Evolutionary conservation across 30 jellyfish, hydroid and myxozoan species (phyloP), one percentile per base, ranked within the genome.

Genomic region (Aurelia sp.): DNA sequence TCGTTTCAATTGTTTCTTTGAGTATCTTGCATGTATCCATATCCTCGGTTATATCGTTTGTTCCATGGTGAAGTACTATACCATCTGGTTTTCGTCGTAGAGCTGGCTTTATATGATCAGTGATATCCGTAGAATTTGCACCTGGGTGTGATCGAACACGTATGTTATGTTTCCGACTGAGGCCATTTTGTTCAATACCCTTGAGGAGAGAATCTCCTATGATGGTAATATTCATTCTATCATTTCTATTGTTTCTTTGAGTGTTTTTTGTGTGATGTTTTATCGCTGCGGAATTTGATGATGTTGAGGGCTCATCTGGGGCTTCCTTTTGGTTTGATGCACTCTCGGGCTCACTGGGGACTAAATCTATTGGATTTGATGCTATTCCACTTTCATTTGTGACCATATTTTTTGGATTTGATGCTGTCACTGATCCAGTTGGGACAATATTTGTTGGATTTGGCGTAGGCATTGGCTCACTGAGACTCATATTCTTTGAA

Each of bases 141-240:
- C 79, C 79, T 6, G 76, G 62, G 79, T 69, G 79, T 69, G 79
- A 69, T 69, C 79, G 79, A 69, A 69, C 79, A 5, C 79, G 79
- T 11, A 40, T 13, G 79, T 69, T 69, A 61, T 69, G 79, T 69
- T 35, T 69, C 23, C 62, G 79, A 69, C 79, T 69, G 79, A 27
- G 79, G 6, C 79, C n/a, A 69, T 27, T 69, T 69, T 69, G 79
- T 40, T 69, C 79, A 69, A 69, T 69, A 17, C 30, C 79, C 79
- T 69, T 69, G 60, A 69, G 79, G 11, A 69, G n/a, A 69, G 79
- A 35, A 69, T 69, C 79, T 27, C 79, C 79, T 11, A 35, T 69
- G 79, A 69, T 69, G 79, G 79, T 69, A 69, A 69, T 69, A 69
- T 69, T 69, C 79, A 69, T 69, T 22, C 79, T 69, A 22, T 69